Evolutionary conservation across 2,113 vertebrate species (phyloP).

Genomic region (western clawed frog (Xenopus tropicalis)): UCB_Xtro_10.0 CM004445.2:13663501-13664000

Average conservation of each 20-base stretch:
- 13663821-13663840: conserved; percentile 30
- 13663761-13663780: conserved; percentile 21
- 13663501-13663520: conserved; percentile 50
- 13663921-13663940: conserved; percentile 8
- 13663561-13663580: conserved; percentile 65
- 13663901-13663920: conserved; percentile 13
- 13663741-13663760: conserved; percentile 24
- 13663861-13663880: conserved; percentile 22
- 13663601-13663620: conserved; percentile 35
- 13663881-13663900: conserved; percentile 23
- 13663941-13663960: background rate
- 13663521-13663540: conserved; percentile 54
- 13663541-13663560: conserved; percentile 67
- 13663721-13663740: background rate
- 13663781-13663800: conserved; percentile 29
- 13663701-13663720: background rate
- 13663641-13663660: conserved; percentile 8
- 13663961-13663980: background rate
- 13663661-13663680: background rate
- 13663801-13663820: conserved; percentile 13
- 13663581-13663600: conserved; percentile 59
- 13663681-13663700: background rate
- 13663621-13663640: conserved; percentile 9
- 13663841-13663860: conserved; percentile 29
- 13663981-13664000: no score